Conservation (phyloP, 2,797 vertebrate genomes). For the Enteromius paludinosus region DNA sequence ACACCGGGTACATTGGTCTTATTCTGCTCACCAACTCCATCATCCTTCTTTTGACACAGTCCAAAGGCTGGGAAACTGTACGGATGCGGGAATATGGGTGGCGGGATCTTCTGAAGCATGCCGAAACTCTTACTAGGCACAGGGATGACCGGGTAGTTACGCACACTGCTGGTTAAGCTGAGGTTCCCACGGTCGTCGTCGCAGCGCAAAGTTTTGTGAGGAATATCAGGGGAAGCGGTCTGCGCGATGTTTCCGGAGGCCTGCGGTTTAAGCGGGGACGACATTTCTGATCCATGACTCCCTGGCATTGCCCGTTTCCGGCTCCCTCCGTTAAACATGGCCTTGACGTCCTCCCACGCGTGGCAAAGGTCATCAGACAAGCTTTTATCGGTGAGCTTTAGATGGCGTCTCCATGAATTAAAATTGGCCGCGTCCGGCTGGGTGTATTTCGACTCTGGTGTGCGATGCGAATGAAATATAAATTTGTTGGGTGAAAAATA, state of each 20-base stretch:
- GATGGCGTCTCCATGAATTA: slow-evolving; percentile 90
- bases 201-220: slow-evolving; percentile 77
- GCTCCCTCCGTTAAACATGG: slow-evolving; percentile 96
- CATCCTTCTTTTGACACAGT: slow-evolving; percentile 91
- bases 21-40: slow-evolving; percentile 74
- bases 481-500: slow-evolving; percentile 94
- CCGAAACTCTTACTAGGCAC: slow-evolving; percentile 95
- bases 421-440: slow-evolving; percentile 93
- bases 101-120: slow-evolving; percentile 92
- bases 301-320: slow-evolving; percentile 91
- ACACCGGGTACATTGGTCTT: slow-evolving; percentile 78
- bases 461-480: slow-evolving; percentile 92
- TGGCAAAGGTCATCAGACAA: slow-evolving; percentile 85
- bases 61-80: slow-evolving; percentile 93
- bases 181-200: slow-evolving; percentile 74
- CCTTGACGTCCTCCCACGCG: slow-evolving; percentile 98
- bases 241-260: slow-evolving; percentile 70
- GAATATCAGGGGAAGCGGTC: slow-evolving; percentile 72
- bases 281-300: slow-evolving; percentile 71
- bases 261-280: slow-evolving; percentile 72
- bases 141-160: slow-evolving; percentile 92
- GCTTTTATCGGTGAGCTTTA: slow-evolving; percentile 87
- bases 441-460: slow-evolving; percentile 89
- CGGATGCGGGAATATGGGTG: slow-evolving; percentile 92
- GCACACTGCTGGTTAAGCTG: slow-evolving; percentile 72